A percentile compares a stretch with the other conserved stretches of the same genome.
phyloP scores from a whole-genome alignment of 2,888 invertebrate genomes.

The Erpobdella octoculata region DNA sequence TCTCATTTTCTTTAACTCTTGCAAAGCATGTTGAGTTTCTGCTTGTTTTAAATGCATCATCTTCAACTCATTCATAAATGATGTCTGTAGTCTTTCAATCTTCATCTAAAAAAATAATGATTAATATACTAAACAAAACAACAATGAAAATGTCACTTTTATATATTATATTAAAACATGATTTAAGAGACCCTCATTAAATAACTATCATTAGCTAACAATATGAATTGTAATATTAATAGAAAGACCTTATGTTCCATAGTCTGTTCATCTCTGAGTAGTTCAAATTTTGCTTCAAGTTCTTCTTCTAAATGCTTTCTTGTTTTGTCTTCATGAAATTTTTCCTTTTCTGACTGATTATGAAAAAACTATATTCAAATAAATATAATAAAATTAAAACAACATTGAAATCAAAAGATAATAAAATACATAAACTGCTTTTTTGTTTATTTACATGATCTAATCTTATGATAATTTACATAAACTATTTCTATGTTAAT shows the following conservation, averaged over 20 bases:
- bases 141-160: background rate
- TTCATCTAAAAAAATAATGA: background rate
- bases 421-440: no score
- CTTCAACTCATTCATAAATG: slow-evolving; percentile 4
- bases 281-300: background rate
- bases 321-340: background rate
- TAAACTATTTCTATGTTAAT: no score
- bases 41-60: slow-evolving; percentile 1
- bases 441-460: no score
- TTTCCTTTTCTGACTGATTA: no score
- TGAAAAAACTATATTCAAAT: no score
- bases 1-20: slow-evolving; percentile 2
- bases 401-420: no score
- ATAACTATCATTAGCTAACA: no score
- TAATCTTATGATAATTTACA: no score
- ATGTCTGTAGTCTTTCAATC: slow-evolving; percentile 3
- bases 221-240: no score
- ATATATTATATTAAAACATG: background rate
- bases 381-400: no score
- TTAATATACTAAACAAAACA: background rate
- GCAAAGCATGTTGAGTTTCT: background rate
- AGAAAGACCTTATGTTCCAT: background rate
- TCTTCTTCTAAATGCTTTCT: background rate
- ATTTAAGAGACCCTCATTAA: no score
- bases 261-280: background rate